These are phyloP conservation scores for Hydrozoanthus tunicans DNA, from an alignment of 64 coral and sea anemone genomes.

Conservation along the genomic window DNA sequence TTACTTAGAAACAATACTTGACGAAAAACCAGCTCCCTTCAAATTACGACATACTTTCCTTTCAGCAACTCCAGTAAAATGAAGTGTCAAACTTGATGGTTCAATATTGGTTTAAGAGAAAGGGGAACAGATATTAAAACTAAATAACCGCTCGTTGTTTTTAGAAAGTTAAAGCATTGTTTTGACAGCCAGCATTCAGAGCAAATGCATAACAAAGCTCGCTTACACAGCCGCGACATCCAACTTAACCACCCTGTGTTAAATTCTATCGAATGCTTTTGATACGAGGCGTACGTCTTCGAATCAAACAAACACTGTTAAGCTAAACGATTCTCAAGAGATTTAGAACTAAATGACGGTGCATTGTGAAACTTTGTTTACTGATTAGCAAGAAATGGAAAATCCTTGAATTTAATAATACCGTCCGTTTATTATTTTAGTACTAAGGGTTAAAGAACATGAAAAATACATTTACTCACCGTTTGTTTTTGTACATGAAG, in stretches of 20 bases:
- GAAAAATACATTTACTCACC: constrained; percentile 56
- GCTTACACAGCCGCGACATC: constrained; percentile 45
- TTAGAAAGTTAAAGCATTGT: constrained; percentile 70
- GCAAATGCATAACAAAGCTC: constrained; percentile 28
- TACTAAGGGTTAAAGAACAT: neutral
- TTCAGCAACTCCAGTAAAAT: constrained; percentile 68
- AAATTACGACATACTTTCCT: constrained; percentile 76
- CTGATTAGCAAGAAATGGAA: neutral
- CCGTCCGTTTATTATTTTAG: neutral
- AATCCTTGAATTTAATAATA: constrained; percentile 23
- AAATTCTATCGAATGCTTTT: neutral
- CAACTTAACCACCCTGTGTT: neutral
- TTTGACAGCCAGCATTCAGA: constrained; percentile 78
- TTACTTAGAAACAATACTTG: constrained; percentile 51
- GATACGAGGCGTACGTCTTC: neutral
- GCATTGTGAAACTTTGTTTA: neutral
- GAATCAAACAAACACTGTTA: neutral
- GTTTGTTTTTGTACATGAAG: constrained; percentile 93
- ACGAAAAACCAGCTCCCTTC: constrained; percentile 47
- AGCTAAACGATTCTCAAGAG: constrained; percentile 17
- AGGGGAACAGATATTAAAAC: constrained; percentile 93
- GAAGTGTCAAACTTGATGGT: constrained; percentile 89
- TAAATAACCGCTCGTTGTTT: constrained; percentile 71
- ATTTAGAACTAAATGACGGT: constrained; percentile 7
- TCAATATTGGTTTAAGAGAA: constrained; percentile 93